Base-by-base conservation (phyloP, 2,888 invertebrate genomes). In the Rhyacophila evoluta region DNA sequence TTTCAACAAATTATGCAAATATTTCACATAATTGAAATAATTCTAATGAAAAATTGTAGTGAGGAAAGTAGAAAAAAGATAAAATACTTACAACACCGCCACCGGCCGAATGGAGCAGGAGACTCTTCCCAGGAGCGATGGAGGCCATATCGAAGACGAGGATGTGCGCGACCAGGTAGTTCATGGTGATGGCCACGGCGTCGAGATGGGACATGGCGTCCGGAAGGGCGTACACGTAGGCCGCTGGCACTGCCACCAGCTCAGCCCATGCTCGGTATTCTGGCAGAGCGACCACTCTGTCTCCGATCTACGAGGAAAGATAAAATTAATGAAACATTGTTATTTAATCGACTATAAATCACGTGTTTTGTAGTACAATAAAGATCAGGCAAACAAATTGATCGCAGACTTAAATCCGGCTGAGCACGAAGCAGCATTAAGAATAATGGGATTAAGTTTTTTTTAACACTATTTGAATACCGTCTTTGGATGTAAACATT, bases 221-320 rank as follows among this genome's bases (percentile, higher is more conserved):
- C 15, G 95, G 95, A 84, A 95, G 89, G 75, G 92, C 92, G 89
- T 94, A 96, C 82, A 95, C 95, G 84, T 93, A 93, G 85, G 94
- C 93, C n/a, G 94, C 92, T 1, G 95, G 94, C 25, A 95, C 95
- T 1, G 93, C 89, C 5, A 95, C 95, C 80, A 95, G 89, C 88
- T 97, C 97, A 5, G 96, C 94, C 96, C 96, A 97, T 1, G 95
- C 96, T 83, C 91, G 91, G 89, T 93, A 94, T 87, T 97, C 95
- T 0, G 95, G 95, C 78, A 97, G 90, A 0, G 95, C 96, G 8
- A 96, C 94, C 15, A 97, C 97, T 85, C 92, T 91, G 85, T 95
- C 95, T 69, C 95, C 95, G 83, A 95, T 92, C 95, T 95, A 86
- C 29, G 6, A 33, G 2, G 4, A 33, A 33, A 33, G 4, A 33